phyloP scores from a whole-genome alignment of 1,140 invertebrate species.

The Lasioglossum baleicum region DNA sequence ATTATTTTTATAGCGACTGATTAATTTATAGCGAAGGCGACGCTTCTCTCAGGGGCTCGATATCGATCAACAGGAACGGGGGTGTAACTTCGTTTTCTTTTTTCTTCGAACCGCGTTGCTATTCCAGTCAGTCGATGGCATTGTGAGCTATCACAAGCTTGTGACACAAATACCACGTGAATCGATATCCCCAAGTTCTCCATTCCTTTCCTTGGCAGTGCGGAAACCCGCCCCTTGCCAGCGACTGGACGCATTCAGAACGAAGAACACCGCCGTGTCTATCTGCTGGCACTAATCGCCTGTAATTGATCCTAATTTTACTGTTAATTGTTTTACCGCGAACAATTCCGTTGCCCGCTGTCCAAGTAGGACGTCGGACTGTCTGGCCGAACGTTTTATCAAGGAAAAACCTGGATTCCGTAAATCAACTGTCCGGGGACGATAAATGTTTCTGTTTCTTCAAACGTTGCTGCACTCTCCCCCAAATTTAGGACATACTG shows the following conservation, averaged over 20 bases:
- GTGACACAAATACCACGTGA: conserved; percentile 38
- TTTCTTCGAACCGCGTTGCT: not conserved
- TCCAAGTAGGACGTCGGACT: conserved; percentile 26
- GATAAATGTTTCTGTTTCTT: not conserved
- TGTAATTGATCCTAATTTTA: conserved; percentile 48
- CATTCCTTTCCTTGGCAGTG: conserved; percentile 19
- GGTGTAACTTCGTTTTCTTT: not conserved
- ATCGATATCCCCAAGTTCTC: conserved; percentile 36
- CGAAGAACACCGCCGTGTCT: not conserved
- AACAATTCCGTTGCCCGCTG: not conserved
- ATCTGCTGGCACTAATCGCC: conserved; percentile 4
- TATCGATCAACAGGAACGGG: not conserved
- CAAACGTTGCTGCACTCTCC: no score
- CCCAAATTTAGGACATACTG: no score
- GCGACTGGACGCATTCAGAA: conserved; percentile 17
- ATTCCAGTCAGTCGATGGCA: conserved; percentile 6
- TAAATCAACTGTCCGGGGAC: not conserved
- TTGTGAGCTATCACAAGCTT: conserved; percentile 16
- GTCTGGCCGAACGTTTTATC: not conserved
- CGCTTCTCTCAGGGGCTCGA: no score
- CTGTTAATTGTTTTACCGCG: conserved; percentile 32
- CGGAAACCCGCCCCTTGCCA: not conserved
- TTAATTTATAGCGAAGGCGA: no score
- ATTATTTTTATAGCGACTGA: no score
- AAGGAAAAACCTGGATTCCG: not conserved